Evolutionary conservation across 2,113 vertebrate genomes (phyloP).

Genomic region (Larimichthys crocea): DNA sequence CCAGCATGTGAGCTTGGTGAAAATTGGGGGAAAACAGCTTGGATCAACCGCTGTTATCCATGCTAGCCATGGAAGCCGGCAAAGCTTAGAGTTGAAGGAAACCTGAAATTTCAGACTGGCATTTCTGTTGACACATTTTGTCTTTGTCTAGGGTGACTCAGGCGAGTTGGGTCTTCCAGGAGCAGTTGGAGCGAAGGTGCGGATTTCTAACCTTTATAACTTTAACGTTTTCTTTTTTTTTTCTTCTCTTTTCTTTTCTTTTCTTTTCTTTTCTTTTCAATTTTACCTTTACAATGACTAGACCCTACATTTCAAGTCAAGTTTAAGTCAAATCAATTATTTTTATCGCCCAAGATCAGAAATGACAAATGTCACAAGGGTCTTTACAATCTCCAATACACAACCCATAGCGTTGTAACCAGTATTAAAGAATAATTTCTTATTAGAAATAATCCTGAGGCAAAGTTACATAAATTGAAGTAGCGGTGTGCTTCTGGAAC

Average conservation of each 20-base stretch:
- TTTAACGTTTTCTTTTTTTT: neutral
- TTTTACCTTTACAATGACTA: neutral
- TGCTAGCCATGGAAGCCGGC: no score
- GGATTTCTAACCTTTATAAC: neutral
- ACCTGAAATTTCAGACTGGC: neutral
- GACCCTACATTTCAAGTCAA: neutral
- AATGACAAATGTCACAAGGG: no score
- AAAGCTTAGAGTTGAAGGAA: neutral
- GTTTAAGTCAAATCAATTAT: no score
- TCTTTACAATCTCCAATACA: neutral
- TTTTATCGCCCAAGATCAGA: no score
- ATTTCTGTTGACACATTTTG: constrained; percentile 6
- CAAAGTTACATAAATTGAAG: neutral
- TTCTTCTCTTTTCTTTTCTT: neutral
- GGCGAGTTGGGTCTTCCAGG: constrained; percentile 90
- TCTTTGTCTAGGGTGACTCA: constrained; percentile 83
- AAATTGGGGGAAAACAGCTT: neutral
- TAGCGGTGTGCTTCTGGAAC: neutral
- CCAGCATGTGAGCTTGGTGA: neutral
- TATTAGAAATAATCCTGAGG: constrained; percentile 1
- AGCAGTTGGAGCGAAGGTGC: constrained; percentile 90
- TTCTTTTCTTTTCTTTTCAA: neutral
- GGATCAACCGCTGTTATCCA: neutral
- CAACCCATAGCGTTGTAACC: neutral
- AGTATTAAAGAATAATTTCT: neutral